A percentile compares a stretch with the other conserved stretches of the same genome.
These are phyloP conservation scores for Chloroceryle amazona DNA, from an alignment of 2,797 vertebrate species.

Conservation along the genomic window DNA sequence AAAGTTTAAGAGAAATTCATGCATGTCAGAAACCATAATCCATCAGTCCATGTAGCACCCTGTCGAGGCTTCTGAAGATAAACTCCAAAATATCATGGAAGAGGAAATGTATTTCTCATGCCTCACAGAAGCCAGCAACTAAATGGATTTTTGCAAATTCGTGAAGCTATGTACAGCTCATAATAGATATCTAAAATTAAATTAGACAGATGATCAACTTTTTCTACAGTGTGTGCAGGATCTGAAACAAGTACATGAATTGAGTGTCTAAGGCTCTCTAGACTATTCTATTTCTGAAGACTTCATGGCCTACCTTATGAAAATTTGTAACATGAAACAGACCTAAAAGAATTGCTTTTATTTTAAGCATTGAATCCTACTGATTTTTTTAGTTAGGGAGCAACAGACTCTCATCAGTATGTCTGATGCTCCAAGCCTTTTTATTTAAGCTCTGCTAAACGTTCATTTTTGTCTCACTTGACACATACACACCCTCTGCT, in stretches of 20 bases:
- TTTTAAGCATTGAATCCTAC: background rate
- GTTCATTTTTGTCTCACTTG: background rate
- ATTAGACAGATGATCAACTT: background rate
- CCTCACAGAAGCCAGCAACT: background rate
- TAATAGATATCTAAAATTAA: background rate
- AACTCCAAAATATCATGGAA: background rate
- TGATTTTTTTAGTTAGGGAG: background rate
- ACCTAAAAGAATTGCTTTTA: background rate
- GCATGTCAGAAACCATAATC: background rate
- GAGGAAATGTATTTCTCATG: background rate
- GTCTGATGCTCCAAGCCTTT: background rate
- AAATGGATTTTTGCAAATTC: background rate
- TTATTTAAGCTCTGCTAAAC: background rate
- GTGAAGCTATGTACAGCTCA: background rate
- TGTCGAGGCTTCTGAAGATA: background rate
- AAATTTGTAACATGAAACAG: background rate
- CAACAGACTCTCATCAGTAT: background rate
- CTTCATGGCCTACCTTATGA: background rate
- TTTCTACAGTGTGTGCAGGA: background rate
- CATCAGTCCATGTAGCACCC: accelerated
- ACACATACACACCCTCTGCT: background rate
- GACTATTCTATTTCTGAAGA: background rate
- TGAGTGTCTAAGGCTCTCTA: background rate
- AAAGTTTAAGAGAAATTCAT: background rate
- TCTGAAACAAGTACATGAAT: background rate